Percentiles rank a stretch among this genome's conserved stretches.
Evolutionary conservation across 1,140 invertebrate species (phyloP).

Genomic region (Tetramorium parvispinum): DNA sequence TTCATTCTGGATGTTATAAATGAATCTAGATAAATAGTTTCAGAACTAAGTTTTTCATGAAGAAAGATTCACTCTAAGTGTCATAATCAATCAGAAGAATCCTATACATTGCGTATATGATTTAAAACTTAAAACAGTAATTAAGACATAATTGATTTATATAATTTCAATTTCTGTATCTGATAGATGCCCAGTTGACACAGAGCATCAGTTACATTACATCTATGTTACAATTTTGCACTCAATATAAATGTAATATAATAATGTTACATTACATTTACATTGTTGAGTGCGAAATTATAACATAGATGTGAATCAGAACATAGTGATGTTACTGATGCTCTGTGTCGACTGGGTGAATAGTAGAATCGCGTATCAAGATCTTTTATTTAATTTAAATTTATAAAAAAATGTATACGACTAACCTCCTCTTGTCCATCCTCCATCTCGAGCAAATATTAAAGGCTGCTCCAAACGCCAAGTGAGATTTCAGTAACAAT

Average conservation of each 20-base stretch:
- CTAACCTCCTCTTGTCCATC: conserved; percentile 79
- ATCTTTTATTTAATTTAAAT: neutral
- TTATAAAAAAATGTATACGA: neutral
- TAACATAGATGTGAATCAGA: too few species aligned
- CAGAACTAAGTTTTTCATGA: neutral
- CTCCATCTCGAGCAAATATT: conserved; percentile 68
- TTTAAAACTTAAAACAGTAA: neutral
- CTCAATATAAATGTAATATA: too few species aligned
- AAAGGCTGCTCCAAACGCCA: neutral
- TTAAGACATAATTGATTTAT: neutral
- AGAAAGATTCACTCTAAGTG: neutral
- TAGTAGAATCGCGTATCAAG: neutral
- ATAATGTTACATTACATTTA: too few species aligned
- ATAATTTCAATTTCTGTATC: neutral
- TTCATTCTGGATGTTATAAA: neutral
- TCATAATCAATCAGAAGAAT: neutral
- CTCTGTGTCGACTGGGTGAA: neutral
- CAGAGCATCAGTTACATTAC: too few species aligned
- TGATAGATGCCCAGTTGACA: neutral
- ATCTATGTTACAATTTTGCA: too few species aligned
- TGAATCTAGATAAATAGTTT: neutral
- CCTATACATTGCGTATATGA: neutral
- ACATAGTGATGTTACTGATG: too few species aligned
- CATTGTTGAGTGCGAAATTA: too few species aligned
- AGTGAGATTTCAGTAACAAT: neutral